Evolutionary conservation across 2,113 vertebrate species (phyloP), one percentile per base, ranked within the genome.

Genomic region (Labeo catla): DNA sequence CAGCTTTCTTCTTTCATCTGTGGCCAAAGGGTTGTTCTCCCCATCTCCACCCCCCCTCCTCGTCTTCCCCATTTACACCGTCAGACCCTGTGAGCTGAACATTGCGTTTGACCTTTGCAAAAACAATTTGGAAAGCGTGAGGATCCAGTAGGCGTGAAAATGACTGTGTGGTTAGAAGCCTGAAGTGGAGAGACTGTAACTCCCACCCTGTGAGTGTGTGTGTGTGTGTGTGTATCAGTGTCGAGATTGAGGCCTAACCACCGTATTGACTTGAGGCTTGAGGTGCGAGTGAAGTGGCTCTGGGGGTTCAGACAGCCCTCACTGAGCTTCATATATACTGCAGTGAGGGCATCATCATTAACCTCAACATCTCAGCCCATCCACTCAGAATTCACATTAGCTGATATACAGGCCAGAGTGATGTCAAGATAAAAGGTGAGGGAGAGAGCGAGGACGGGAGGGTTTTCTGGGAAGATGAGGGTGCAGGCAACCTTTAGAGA

Each of bases 81-180:
- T 91, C 88, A 91, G 54, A 88, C 90, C 84, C 87, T 90, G 81
- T 76, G 81, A 76, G 54, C 87, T 90, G 90, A 87, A 92, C 90
- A 87, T 89, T 86, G 82, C 84, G 86, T 68, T 39, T 93, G 92
- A 93, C 92, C 92, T 93, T 94, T 93, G 87, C 88, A 86, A 89
- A 89, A 89, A 90, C 83, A 84, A 90, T 89, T 87, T 90, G 77
- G 84, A 81, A 59, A 81, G 87, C 76, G 80, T 68, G 84, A 74
- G 77, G 78, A 78, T 87, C 81, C 50, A 87, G 77, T 61, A 65
- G 84, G 85, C 72, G 77, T 88, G 87, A 86, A 87, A 84, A 84
- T 78, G 82, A 70, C 76, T 87, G 83, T 80, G 65, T 85, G 89
- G 77, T 86, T 57, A 85, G 88, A 83, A 84, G 54, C 72, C 36